These are phyloP conservation scores for Festucalex cinctus DNA, from an alignment of 2,113 vertebrate species.

Conservation along the genomic window DNA sequence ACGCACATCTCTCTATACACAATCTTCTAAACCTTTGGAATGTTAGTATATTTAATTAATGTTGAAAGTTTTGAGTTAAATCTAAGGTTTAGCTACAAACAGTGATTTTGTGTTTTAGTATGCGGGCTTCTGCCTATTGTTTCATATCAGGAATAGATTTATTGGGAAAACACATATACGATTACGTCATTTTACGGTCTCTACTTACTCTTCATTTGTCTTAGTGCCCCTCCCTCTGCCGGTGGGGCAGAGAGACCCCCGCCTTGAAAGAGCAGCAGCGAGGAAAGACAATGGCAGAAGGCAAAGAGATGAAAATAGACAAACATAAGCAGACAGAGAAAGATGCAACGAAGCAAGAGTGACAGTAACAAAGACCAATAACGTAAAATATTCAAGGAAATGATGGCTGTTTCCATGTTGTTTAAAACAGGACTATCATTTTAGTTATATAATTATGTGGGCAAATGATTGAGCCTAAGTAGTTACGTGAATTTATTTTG, in stretches of 20 bases:
- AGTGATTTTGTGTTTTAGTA: too few species aligned
- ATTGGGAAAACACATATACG: not conserved
- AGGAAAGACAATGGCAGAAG: conserved; percentile 28
- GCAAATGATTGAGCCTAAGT: not conserved
- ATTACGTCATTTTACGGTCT: not conserved
- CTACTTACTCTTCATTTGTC: conserved; percentile 89
- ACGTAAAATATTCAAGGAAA: too few species aligned
- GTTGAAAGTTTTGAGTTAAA: too few species aligned
- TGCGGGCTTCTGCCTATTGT: not conserved
- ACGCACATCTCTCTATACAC: too few species aligned
- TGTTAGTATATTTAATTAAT: too few species aligned
- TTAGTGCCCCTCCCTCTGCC: conserved; percentile 73
- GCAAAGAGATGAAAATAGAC: conserved; percentile 18
- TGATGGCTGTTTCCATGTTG: too few species aligned
- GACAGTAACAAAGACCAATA: not conserved
- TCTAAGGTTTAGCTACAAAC: too few species aligned
- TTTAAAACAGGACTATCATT: not conserved
- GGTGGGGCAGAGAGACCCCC: conserved; percentile 53
- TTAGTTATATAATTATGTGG: not conserved
- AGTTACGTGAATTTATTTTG: not conserved
- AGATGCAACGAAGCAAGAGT: conserved; percentile 13
- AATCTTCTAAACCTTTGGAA: too few species aligned
- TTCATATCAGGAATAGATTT: not conserved
- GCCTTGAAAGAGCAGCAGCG: conserved; percentile 51
- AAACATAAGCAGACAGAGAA: conserved; percentile 25